A percentile compares a stretch with the other conserved stretches of the same genome.
phyloP scores from a whole-genome alignment of 2,888 invertebrate species.

The Hanleya hanleyi region DNA sequence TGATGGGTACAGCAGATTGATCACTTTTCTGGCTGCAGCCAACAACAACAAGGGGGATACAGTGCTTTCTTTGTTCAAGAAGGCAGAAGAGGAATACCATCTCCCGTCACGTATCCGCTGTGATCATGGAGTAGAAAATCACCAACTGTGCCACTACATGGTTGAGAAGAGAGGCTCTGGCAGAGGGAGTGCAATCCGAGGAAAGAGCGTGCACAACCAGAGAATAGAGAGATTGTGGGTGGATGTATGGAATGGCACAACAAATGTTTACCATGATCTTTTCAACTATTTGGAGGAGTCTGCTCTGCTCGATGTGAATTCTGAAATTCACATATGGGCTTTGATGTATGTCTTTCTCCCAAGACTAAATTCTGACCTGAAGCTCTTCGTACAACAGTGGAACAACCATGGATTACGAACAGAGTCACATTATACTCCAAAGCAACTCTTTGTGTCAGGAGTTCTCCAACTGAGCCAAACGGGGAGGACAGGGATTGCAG shows the following conservation, averaged over 20 bases:
- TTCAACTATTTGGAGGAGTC: conserved; percentile 22
- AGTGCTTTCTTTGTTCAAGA: conserved; percentile 15
- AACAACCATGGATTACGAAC: neutral
- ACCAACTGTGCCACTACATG: neutral
- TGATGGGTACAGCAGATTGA: conserved; percentile 28
- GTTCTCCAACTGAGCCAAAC: too few species aligned
- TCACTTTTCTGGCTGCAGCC: conserved; percentile 13
- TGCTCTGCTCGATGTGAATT: neutral
- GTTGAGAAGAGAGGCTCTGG: neutral
- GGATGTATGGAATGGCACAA: conserved; percentile 17
- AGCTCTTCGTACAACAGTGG: neutral
- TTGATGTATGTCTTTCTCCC: neutral
- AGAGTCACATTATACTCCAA: neutral
- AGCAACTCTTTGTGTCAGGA: neutral
- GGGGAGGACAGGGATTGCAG: too few species aligned
- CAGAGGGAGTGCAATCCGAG: conserved; percentile 19
- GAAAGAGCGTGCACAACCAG: conserved; percentile 29
- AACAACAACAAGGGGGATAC: conserved; percentile 15
- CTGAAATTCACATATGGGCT: neutral
- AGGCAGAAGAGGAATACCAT: neutral
- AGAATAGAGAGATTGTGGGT: conserved; percentile 27
- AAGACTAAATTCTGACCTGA: neutral
- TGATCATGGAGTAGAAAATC: neutral
- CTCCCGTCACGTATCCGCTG: neutral
- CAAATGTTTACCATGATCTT: conserved; percentile 10